These are phyloP conservation scores for Lasioglossum pauxillum DNA, from an alignment of 2,888 invertebrate species.

Conservation along the genomic window DNA sequence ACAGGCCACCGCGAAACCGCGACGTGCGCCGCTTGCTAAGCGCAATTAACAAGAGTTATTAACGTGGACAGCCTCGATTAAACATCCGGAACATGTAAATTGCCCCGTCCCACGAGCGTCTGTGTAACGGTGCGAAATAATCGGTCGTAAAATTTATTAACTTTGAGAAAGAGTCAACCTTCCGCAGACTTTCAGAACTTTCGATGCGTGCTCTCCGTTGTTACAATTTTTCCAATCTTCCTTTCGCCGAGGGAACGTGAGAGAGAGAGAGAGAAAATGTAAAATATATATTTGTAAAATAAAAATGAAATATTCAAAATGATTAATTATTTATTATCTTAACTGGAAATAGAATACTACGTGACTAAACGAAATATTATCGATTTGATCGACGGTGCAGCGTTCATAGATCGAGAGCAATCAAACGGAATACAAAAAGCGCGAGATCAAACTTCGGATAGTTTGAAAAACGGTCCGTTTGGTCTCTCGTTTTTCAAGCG, in stretches of 20 bases:
- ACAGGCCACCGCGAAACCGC: neutral
- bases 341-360: too few species aligned
- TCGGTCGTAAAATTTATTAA: neutral
- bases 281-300: too few species aligned
- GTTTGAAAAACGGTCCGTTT: neutral
- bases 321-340: too few species aligned
- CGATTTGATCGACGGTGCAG: neutral
- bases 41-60: conserved; percentile 17
- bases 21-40: conserved; percentile 3
- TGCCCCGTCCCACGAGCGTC: neutral
- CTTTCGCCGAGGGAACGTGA: neutral
- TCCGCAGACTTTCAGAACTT: neutral
- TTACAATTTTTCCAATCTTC: neutral
- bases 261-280: too few species aligned
- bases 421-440: neutral
- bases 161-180: neutral
- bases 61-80: conserved; percentile 10
- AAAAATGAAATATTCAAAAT: too few species aligned
- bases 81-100: conserved; percentile 12
- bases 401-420: neutral
- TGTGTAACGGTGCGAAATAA: neutral
- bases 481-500: too few species aligned
- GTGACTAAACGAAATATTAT: neutral
- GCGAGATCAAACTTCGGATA: neutral
- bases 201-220: neutral